Conservation (phyloP, 1,140 invertebrate genomes). For the Meloidogyne hapla region DNA sequence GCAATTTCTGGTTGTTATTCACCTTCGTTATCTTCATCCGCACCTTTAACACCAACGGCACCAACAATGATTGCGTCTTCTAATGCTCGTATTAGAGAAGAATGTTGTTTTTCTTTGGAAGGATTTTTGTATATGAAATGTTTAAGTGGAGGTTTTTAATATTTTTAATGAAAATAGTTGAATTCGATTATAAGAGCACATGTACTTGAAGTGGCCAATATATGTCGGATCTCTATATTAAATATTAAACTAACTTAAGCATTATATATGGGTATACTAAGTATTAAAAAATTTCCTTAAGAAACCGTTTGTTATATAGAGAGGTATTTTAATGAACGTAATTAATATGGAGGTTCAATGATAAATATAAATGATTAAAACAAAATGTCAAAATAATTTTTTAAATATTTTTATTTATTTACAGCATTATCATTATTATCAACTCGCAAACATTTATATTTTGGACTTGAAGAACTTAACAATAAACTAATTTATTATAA, state of each 20-base stretch:
- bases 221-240: too few species aligned
- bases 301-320: too few species aligned
- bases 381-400: neutral
- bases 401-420: conserved; percentile 25
- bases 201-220: too few species aligned
- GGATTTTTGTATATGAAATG: conserved; percentile 47
- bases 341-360: too few species aligned
- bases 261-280: too few species aligned
- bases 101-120: conserved; percentile 50
- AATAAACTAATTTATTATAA: conserved; percentile 53
- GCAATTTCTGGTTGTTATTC: conserved; percentile 1
- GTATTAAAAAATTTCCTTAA: too few species aligned
- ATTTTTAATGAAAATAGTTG: neutral
- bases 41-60: neutral
- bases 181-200: conserved; percentile 10
- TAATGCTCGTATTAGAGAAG: conserved; percentile 24
- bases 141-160: conserved; percentile 40
- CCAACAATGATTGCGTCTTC: neutral
- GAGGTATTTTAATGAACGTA: too few species aligned
- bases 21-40: conserved; percentile 10
- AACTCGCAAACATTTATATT: conserved; percentile 51
- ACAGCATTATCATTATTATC: conserved; percentile 54
- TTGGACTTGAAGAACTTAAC: conserved; percentile 53
- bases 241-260: too few species aligned
- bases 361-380: neutral